Evolutionary conservation across 2,113 vertebrate genomes (phyloP).

Genomic region (Nettapus auritus): DNA sequence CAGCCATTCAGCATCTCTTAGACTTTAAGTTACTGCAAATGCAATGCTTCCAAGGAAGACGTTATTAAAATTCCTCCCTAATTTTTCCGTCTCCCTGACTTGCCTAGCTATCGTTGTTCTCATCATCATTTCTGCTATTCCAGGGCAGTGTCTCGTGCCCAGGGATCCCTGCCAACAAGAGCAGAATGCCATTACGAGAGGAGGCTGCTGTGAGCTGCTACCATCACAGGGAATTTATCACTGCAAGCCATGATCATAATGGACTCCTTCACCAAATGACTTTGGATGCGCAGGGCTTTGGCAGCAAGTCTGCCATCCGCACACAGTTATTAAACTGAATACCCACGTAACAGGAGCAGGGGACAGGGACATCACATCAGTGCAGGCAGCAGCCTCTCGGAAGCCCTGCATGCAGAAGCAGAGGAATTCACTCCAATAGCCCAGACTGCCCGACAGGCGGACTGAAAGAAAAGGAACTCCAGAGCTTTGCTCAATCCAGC

Average conservation of each 20-base stretch:
- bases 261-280: conserved; percentile 89
- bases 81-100: background rate
- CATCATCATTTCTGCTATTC: conserved; percentile 47
- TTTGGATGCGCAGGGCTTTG: conserved; percentile 84
- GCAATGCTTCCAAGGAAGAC: background rate
- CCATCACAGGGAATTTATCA: conserved; percentile 89
- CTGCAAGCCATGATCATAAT: conserved; percentile 85
- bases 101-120: background rate
- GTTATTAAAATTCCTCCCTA: background rate
- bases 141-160: background rate
- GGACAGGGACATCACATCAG: conserved; percentile 34
- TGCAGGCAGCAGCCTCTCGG: background rate
- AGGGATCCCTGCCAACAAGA: conserved; percentile 86
- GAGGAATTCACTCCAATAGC: conserved; percentile 49
- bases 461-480: background rate
- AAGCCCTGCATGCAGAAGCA: conserved; percentile 5
- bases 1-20: background rate
- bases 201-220: conserved; percentile 83
- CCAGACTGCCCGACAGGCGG: conserved; percentile 54
- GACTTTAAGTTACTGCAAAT: background rate
- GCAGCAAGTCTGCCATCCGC: conserved; percentile 69
- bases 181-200: conserved; percentile 91
- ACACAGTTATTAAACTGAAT: conserved; percentile 71
- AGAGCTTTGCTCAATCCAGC: background rate
- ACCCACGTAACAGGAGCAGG: conserved; percentile 15